Base-by-base conservation (phyloP, 2,113 vertebrate genomes). In the Actenoides lindsayi region DNA sequence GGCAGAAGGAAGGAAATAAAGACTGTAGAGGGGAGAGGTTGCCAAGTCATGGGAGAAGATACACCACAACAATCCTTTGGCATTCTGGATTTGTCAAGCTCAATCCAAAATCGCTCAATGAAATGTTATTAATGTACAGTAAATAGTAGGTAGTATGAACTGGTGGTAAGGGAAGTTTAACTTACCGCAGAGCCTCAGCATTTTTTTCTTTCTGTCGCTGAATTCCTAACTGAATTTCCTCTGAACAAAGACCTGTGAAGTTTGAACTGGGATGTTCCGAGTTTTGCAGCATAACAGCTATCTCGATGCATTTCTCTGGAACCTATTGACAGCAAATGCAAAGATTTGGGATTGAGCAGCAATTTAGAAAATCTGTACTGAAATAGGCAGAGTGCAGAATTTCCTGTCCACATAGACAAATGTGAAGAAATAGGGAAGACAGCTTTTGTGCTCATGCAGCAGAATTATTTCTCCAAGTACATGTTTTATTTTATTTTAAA, bases 171-270 rank as follows among this genome's bases (percentile, higher is more conserved):
- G 35, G 30, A 51, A 56, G 27, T 25, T 44, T 8, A 86, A 98
- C 97, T 98, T 97, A 99, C 99, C 98, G 97, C n/a, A 98, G 71
- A 46, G 99, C 98, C 41, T 99, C 99, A 0, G 95, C 91, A n/a
- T 98, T 99, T 96, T 99, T 99, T 77, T 98, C 97, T 71, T 98
- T 97, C 93, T 99, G 99, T 18, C 96, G 98, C 78, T 97, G 97
- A 88, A 98, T 90, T 92, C 99, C 99, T 65, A 98, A 84, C 73
- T 98, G 90, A 80, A 98, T 94, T 92, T 99, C 98, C 56, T 99
- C 98, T 33, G 98, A 96, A 82, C 96, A 68, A 67, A 98, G 98
- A 37, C 98, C 76, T 27, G 93, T 64, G 41, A 98, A 97, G 31
- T 83, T 62, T 37, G 97, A 95, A 33, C 96, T 79, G 46, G 98